Conservation (phyloP, 1,140 invertebrate species). For the Cyrtorhinus lividipennis region DNA sequence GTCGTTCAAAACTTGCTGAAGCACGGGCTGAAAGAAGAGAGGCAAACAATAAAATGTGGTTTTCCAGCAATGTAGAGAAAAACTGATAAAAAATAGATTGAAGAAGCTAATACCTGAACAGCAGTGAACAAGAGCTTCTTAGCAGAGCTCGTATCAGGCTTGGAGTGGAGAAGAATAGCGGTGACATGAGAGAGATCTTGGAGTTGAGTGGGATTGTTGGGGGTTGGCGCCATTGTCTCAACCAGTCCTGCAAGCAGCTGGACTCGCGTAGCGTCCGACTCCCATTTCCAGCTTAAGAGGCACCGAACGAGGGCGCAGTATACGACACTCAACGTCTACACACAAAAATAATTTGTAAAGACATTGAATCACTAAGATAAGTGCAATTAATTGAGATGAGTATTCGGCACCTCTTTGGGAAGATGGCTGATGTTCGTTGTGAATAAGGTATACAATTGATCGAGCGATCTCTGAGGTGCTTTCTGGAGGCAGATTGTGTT, state of each 20-base stretch:
- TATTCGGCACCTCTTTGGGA: conserved; percentile 31
- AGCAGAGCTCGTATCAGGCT: conserved; percentile 26
- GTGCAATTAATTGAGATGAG: too few relatives aligned
- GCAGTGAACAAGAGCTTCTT: conserved; percentile 41
- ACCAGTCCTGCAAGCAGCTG: conserved; percentile 27
- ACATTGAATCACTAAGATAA: neutral
- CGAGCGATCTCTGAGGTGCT: conserved; percentile 34
- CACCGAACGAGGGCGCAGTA: conserved; percentile 40
- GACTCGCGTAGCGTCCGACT: conserved; percentile 34
- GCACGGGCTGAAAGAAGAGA: conserved; percentile 28
- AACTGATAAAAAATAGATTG: neutral
- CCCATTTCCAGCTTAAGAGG: conserved; percentile 37
- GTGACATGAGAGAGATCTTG: conserved; percentile 32
- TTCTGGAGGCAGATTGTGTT: conserved; percentile 42
- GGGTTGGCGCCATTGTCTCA: conserved; percentile 24
- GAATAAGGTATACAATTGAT: conserved; percentile 20
- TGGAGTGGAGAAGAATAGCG: conserved; percentile 31
- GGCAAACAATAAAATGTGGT: too few relatives aligned
- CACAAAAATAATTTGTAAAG: conserved; percentile 15
- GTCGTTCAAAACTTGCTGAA: conserved; percentile 34
- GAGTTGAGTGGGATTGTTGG: conserved; percentile 22
- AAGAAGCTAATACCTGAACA: conserved; percentile 29
- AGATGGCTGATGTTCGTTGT: conserved; percentile 32
- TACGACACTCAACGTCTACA: conserved; percentile 36
- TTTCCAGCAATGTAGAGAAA: too few relatives aligned